phyloP scores from a whole-genome alignment of 2,113 vertebrate genomes.

The Telmatochromis brachygnathus region DNA sequence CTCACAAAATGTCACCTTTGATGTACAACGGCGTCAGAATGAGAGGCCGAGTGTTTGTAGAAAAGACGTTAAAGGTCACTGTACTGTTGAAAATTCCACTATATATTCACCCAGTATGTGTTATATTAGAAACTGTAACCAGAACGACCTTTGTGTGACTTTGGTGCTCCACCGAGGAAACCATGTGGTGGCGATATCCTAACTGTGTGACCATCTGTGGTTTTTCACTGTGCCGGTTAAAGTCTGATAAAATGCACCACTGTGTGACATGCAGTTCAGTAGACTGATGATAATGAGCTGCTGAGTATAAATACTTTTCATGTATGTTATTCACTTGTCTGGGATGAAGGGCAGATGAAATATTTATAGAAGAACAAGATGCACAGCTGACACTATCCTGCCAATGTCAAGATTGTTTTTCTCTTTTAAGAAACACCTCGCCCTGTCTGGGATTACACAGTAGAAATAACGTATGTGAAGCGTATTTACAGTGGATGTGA shows the following conservation, averaged over 20 bases:
- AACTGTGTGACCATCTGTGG: conserved; percentile 41
- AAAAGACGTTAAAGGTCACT: not conserved
- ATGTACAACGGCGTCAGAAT: not conserved
- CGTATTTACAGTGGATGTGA: conserved; percentile 12
- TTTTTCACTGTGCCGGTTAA: conserved; percentile 26
- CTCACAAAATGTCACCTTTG: conserved; percentile 3
- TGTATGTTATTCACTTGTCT: not conserved
- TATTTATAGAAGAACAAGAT: not conserved
- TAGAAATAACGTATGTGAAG: conserved; percentile 6
- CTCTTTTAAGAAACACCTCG: not conserved
- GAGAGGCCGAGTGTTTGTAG: not conserved
- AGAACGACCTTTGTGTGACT: conserved; percentile 33
- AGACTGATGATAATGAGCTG: not conserved
- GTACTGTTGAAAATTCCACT: conserved; percentile 16
- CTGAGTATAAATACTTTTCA: not conserved
- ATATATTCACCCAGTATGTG: conserved; percentile 12
- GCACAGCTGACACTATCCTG: not conserved
- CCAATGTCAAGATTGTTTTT: not conserved
- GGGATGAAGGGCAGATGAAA: not conserved
- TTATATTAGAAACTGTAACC: conserved; percentile 4
- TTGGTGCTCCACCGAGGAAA: conserved; percentile 31
- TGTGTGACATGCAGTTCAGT: not conserved
- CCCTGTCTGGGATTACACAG: not conserved
- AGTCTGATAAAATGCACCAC: not conserved
- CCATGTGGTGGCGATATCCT: conserved; percentile 37